Evolutionary conservation across 2,888 invertebrate genomes (phyloP).

Genomic region (Pimpla rufipes): DNA sequence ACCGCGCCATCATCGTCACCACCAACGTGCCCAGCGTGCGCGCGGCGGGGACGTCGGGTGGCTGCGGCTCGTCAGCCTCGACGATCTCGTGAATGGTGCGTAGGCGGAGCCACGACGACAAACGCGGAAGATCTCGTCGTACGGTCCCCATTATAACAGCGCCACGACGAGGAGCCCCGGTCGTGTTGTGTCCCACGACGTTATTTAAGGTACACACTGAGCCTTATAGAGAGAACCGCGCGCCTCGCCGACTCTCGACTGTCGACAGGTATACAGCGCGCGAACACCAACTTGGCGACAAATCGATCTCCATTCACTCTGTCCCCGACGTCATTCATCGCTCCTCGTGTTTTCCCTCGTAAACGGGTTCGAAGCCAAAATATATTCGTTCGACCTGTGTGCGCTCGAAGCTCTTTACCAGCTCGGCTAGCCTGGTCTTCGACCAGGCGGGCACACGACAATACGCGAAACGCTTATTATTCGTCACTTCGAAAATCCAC

Average conservation of each 20-base stretch:
- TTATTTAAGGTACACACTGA: constrained; percentile 46
- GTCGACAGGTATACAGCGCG: constrained; percentile 64
- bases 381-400: constrained; percentile 51
- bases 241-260: constrained; percentile 34
- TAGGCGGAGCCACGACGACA: constrained; percentile 78
- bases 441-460: constrained; percentile 9
- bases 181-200: constrained; percentile 69
- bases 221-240: background rate
- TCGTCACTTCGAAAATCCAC: constrained; percentile 27
- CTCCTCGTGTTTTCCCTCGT: constrained; percentile 79
- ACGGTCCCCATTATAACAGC: background rate
- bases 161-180: constrained; percentile 54
- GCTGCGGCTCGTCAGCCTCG: constrained; percentile 64
- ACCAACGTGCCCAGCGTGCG: background rate
- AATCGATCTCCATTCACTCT: constrained; percentile 81
- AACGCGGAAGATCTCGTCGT: background rate
- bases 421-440: background rate
- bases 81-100: constrained; percentile 77
- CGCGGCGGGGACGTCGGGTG: background rate
- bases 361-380: constrained; percentile 76
- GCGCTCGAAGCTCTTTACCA: constrained; percentile 43
- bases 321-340: constrained; percentile 73
- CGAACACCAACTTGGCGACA: constrained; percentile 78
- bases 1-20: constrained; percentile 71
- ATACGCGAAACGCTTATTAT: constrained; percentile 35